Evolutionary conservation across 2,113 vertebrate species (phyloP), one percentile per base, ranked within the genome.

Genomic region (Corythoichthys haematopterus): DNA sequence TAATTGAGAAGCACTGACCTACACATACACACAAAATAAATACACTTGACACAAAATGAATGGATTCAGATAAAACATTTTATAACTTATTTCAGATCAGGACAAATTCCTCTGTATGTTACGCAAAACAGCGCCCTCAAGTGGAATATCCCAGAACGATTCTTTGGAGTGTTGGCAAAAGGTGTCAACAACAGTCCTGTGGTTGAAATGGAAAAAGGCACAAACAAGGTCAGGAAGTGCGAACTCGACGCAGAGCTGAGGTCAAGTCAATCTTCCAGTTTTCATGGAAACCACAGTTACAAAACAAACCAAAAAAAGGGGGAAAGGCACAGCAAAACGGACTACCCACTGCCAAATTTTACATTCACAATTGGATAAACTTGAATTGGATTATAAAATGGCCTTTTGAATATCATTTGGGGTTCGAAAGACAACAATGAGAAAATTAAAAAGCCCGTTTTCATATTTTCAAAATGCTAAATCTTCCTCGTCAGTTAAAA

Each of bases 71-170:
- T 77, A 78, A 80, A 87, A 82, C 72, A 69, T 87, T 86, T 88
- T 90, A 85, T 89, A 85, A 87, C 79, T 69, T 84, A 75, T 82
- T 72, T 82, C 83, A 89, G 89, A 83, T 80, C 84, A 87, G 77
- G 82, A 75, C 68, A 59, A 80, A 79, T 81, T 70, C 81, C 78
- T 80, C 78, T 80, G 72, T 72, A 68, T 69, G 75, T 76, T 81
- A 72, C 71, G 72, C 75, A 77, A 59, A 55, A 61, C 47, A 71
- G 81, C 76, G 38, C 80, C 86, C 81, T 77, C 78, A 78, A 73
- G 69, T 75, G 80, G 84, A 74, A 59, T 45, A 74, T 66, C 72
- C 68, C 68, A 48, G 68, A 85, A 75, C 63, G 76, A 66, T 66
- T 78, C 72, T 82, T 75, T 78, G 82, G 86, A 87, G 84, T 82